These are phyloP conservation scores for Lochmaea crataegi DNA, from an alignment of 2,888 invertebrate species.

Conservation along the genomic window DNA sequence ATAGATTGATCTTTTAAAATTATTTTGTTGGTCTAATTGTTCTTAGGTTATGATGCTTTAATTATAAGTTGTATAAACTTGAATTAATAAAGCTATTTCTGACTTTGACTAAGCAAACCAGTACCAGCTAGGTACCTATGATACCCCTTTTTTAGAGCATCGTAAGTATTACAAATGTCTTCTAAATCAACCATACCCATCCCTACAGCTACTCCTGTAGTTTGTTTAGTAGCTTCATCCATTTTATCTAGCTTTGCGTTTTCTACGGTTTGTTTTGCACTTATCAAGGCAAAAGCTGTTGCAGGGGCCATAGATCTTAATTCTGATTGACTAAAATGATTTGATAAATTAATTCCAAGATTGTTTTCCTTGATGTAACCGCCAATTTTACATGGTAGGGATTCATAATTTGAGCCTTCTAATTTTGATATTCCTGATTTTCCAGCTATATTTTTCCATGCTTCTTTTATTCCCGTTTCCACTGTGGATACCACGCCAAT, in stretches of 20 bases:
- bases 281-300: slow-evolving; percentile 83
- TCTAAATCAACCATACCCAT: slow-evolving; percentile 94
- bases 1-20: too few species aligned
- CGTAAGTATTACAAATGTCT: slow-evolving; percentile 85
- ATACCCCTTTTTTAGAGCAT: slow-evolving; percentile 82
- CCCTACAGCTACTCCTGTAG: slow-evolving; percentile 90
- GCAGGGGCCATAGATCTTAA: slow-evolving; percentile 86
- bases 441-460: slow-evolving; percentile 83
- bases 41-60: too few species aligned
- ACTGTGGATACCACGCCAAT: slow-evolving; percentile 89
- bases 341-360: slow-evolving; percentile 71
- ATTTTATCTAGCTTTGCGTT: slow-evolving; percentile 74
- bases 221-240: slow-evolving; percentile 69
- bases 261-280: slow-evolving; percentile 85
- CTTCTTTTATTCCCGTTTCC: slow-evolving; percentile 78
- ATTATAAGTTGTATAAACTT: too few species aligned
- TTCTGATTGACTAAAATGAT: slow-evolving; percentile 73
- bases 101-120: too few species aligned
- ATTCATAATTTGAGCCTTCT: slow-evolving; percentile 74
- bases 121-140: too few species aligned
- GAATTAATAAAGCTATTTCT: too few species aligned
- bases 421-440: slow-evolving; percentile 79
- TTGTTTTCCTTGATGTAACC: slow-evolving; percentile 74
- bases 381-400: slow-evolving; percentile 82
- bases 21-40: too few species aligned